Evolutionary conservation across 2,888 invertebrate genomes (phyloP).

Genomic region (Cantharis lateralis): DNA sequence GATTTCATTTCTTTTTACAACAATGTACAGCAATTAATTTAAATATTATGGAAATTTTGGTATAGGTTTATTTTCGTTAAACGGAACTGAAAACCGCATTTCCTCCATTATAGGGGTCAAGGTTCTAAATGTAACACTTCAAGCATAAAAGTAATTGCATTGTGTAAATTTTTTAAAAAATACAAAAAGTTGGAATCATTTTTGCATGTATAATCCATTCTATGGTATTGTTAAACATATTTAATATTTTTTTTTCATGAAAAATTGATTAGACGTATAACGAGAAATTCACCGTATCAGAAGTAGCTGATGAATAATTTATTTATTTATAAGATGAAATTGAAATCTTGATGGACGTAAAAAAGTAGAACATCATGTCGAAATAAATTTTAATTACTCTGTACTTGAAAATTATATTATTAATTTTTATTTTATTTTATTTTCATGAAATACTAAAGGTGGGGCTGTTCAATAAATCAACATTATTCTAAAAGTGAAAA

Average conservation of each 20-base stretch:
- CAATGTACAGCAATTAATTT: neutral
- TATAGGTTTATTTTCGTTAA: neutral
- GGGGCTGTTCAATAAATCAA: neutral
- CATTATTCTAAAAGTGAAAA: neutral
- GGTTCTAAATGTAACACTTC: neutral
- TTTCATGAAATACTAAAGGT: too few species aligned
- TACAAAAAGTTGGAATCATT: neutral
- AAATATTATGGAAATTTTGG: neutral
- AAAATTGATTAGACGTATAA: neutral
- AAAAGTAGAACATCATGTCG: neutral
- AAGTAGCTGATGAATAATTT: neutral
- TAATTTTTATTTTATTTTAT: neutral
- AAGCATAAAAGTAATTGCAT: neutral
- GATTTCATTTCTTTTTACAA: neutral
- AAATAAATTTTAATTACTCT: neutral
- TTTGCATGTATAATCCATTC: neutral
- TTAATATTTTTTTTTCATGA: neutral
- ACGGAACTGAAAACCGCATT: neutral
- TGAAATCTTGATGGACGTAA: neutral
- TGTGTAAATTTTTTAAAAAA: neutral
- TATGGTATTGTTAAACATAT: neutral
- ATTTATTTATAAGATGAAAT: neutral
- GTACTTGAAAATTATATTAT: neutral
- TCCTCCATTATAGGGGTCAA: neutral
- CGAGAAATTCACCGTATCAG: neutral